Evolutionary conservation across 2,888 invertebrate genomes (phyloP), one percentile per base, ranked within the genome.

Genomic region (Ochropleura leucogaster): DNA sequence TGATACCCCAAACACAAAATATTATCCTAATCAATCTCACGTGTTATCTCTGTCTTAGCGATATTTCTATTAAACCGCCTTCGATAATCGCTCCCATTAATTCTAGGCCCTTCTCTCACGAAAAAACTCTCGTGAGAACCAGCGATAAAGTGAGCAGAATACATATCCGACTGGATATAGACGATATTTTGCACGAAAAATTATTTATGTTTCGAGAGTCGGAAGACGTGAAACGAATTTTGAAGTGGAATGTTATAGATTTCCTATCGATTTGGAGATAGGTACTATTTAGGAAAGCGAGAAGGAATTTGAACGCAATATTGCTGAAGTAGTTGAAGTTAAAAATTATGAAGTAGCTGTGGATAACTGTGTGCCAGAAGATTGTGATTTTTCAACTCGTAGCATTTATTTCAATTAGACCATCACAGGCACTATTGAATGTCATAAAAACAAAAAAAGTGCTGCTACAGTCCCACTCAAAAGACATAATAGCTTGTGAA

Each of bases 1-100:
- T 12, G 16, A 44, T 40, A 30, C 40, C 44, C 0, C 4, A 63
- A 80, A 49, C 4, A 55, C 40, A 59, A 80, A 57, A 42, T 51
- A 80, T 74, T 63, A 74, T 64, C 57, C 9, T 51, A 20, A 80
- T 59, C 55, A 57, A 51, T 63, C 55, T 46, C 5, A n/a, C n/a
- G 40, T 30, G 46, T 59, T 74, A 75, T 90, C 86, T 87, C 77
- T 78, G 85, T 85, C 87, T 89, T 86, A 86, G 87, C 88, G 87
- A 89, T 90, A 89, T 91, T 92, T 90, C 89, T 91, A 92, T 92
- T 91, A 92, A 89, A 88, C 84, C 71, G 81, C 82, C 82, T 81
- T 82, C 80, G 80, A 77, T 89, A 90, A 88, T 85, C 85, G 75
- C 18, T 4, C 47, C 65, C 68, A 83, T 85, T 83, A 75, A 84